These are phyloP conservation scores for Nematolebias whitei DNA, from an alignment of 2,113 vertebrate genomes.

Conservation along the genomic window DNA sequence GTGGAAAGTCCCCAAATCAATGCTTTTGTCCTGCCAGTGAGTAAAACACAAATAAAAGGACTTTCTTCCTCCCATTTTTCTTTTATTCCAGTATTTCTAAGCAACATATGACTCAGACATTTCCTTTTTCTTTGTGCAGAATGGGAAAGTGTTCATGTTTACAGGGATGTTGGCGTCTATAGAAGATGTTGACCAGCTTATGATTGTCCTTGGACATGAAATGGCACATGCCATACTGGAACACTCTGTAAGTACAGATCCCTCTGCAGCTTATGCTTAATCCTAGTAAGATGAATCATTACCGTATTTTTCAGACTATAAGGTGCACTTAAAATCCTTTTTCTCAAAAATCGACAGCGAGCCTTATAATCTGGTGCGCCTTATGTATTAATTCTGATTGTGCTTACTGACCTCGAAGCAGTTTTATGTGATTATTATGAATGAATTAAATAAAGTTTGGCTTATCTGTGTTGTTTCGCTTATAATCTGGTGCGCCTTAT, in stretches of 20 bases:
- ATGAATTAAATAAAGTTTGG: too few species aligned
- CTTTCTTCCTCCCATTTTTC: not conserved
- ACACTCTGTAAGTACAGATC: slow-evolving; percentile 86
- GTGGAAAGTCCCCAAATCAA: slow-evolving; percentile 85
- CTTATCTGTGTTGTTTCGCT: too few species aligned
- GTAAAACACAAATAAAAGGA: slow-evolving; percentile 43
- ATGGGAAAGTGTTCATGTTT: slow-evolving; percentile 92
- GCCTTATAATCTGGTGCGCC: too few species aligned
- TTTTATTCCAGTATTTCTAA: not conserved
- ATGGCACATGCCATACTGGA: slow-evolving; percentile 91
- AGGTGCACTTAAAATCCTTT: too few species aligned
- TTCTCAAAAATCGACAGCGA: too few species aligned
- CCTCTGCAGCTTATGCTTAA: not conserved
- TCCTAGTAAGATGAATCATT: too few species aligned
- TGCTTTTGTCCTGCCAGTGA: slow-evolving; percentile 92
- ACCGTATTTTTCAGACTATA: too few species aligned
- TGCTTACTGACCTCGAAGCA: too few species aligned
- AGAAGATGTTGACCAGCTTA: slow-evolving; percentile 88
- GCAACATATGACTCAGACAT: not conserved
- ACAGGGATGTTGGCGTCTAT: slow-evolving; percentile 90
- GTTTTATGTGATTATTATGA: too few species aligned
- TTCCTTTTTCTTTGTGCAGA: slow-evolving; percentile 71
- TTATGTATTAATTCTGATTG: too few species aligned
- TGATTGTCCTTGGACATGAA: slow-evolving; percentile 92
- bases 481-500: too few species aligned